phyloP scores from a whole-genome alignment of 2,888 invertebrate species.

The Eumerus sabulonum region DNA sequence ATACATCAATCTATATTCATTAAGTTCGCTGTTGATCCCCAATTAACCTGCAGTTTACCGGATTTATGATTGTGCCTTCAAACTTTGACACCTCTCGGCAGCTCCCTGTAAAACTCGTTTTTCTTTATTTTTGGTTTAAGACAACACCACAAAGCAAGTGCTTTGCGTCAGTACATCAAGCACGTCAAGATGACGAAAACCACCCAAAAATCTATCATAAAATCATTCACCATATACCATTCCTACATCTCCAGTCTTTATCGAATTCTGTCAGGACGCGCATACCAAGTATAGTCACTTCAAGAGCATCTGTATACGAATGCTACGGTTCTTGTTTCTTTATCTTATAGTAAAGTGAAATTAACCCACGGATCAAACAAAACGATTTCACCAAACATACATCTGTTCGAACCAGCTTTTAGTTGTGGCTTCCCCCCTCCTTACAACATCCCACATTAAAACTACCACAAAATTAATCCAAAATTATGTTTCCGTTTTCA shows the following conservation, averaged over 20 bases:
- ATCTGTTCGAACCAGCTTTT: slow-evolving; percentile 24
- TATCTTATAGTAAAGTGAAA: slow-evolving; percentile 9
- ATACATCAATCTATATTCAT: not conserved
- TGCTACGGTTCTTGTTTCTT: slow-evolving; percentile 20
- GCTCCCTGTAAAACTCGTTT: no score
- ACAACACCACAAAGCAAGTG: no score
- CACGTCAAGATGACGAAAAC: no score
- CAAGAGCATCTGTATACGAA: slow-evolving; percentile 33
- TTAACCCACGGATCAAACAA: slow-evolving; percentile 46
- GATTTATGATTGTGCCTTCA: no score
- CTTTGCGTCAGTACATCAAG: no score
- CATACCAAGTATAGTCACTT: not conserved
- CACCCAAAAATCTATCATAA: no score
- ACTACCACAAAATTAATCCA: slow-evolving; percentile 58
- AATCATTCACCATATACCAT: no score
- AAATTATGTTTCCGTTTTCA: slow-evolving; percentile 47
- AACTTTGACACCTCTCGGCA: no score
- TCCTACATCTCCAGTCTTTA: not conserved
- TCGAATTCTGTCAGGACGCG: slow-evolving; percentile 1
- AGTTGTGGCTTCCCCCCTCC: not conserved
- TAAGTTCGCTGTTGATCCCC: not conserved
- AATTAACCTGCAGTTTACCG: slow-evolving; percentile 5
- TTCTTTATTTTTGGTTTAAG: no score
- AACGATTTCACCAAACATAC: slow-evolving; percentile 42
- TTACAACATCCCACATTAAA: not conserved